phyloP scores from a whole-genome alignment of 2,113 vertebrate species.

The Carettochelys insculpta region DNA sequence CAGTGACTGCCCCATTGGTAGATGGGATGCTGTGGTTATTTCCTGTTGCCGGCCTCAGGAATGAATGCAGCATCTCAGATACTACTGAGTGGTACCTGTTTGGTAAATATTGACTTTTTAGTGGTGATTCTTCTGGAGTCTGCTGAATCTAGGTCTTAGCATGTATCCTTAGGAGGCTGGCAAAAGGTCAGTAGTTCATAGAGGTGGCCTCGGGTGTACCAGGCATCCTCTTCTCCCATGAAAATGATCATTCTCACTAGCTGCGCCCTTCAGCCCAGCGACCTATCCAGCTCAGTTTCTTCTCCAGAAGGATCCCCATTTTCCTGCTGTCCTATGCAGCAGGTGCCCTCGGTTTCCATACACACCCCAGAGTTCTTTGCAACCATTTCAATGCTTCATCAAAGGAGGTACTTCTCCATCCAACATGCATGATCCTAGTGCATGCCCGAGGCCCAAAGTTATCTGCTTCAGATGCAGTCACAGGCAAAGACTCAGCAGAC shows the following conservation, averaged over 20 bases:
- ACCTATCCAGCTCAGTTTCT: not conserved
- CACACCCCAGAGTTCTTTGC: not conserved
- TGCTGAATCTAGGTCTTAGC: not conserved
- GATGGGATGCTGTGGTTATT: not conserved
- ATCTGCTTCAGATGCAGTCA: not conserved
- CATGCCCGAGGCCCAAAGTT: not conserved
- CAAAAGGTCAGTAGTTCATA: not conserved
- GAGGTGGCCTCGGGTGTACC: not conserved
- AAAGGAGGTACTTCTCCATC: not conserved
- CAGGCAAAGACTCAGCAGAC: not conserved
- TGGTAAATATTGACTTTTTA: not conserved
- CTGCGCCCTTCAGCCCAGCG: not conserved
- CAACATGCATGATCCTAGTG: not conserved
- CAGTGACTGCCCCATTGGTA: not conserved
- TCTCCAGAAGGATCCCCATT: not conserved
- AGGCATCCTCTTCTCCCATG: not conserved
- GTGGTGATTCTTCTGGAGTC: not conserved
- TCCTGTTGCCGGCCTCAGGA: not conserved
- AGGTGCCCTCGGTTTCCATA: not conserved
- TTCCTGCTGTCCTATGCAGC: not conserved
- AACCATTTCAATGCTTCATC: not conserved
- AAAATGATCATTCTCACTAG: not conserved
- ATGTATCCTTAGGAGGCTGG: not conserved
- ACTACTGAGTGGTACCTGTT: not conserved
- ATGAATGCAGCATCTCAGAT: fast-evolving